These are phyloP conservation scores for Lutjanus erythropterus DNA, from an alignment of 2,113 vertebrate species.

Conservation along the genomic window DNA sequence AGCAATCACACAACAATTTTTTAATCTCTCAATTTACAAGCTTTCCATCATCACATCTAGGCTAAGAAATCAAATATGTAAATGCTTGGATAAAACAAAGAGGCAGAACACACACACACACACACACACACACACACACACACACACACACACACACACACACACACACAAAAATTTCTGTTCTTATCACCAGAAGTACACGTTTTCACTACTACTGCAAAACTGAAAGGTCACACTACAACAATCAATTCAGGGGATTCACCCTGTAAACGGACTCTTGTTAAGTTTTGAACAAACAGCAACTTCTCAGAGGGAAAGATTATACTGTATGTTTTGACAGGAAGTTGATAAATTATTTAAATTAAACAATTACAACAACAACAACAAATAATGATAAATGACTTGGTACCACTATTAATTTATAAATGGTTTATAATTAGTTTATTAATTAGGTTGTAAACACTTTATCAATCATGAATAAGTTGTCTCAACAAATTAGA, in stretches of 20 bases:
- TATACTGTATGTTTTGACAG: background rate
- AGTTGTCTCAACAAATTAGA: too few relatives aligned
- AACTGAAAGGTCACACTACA: constrained; percentile 19
- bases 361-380: background rate
- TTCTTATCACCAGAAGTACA: constrained; percentile 10
- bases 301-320: background rate
- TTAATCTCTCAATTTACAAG: background rate
- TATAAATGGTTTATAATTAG: too few relatives aligned
- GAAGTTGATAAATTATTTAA: background rate
- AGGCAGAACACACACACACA: background rate
- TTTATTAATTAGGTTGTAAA: too few relatives aligned
- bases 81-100: too few relatives aligned
- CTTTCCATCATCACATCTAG: background rate
- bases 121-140: background rate
- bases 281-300: constrained; percentile 1
- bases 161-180: background rate
- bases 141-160: background rate
- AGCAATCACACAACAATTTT: background rate
- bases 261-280: background rate
- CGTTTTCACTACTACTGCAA: constrained; percentile 1
- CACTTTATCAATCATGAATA: too few relatives aligned
- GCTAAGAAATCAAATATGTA: background rate
- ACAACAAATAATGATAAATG: background rate
- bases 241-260: constrained; percentile 3
- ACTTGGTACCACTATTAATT: too few relatives aligned